phyloP scores from a whole-genome alignment of 2,797 vertebrate genomes.

The Lacerta agilis region DNA sequence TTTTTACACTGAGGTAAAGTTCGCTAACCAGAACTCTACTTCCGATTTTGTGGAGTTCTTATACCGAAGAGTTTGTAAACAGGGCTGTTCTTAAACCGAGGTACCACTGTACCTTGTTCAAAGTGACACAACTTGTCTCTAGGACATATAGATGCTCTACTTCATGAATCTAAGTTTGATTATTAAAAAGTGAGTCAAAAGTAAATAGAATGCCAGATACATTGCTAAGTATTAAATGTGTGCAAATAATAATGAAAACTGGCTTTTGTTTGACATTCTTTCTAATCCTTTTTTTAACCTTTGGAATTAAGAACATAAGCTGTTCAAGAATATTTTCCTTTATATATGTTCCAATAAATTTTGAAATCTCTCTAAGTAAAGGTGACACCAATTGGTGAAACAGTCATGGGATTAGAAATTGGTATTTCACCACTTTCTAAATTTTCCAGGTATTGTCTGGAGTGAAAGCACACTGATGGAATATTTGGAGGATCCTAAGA shows the following conservation, averaged over 20 bases:
- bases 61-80: too few relatives aligned
- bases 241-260: conserved; percentile 21
- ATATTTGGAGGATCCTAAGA: conserved; percentile 92
- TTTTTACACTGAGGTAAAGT: too few relatives aligned
- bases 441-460: conserved; percentile 81
- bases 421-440: conserved; percentile 34
- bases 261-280: background rate
- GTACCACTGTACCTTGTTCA: background rate
- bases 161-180: background rate
- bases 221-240: background rate
- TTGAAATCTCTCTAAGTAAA: background rate
- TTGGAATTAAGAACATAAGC: conserved; percentile 1
- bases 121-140: background rate
- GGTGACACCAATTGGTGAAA: background rate
- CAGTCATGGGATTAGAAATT: conserved; percentile 7
- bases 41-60: too few relatives aligned
- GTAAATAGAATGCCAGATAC: background rate
- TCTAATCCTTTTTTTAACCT: background rate
- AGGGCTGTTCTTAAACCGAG: too few relatives aligned
- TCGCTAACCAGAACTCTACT: too few relatives aligned
- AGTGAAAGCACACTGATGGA: conserved; percentile 81
- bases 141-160: background rate
- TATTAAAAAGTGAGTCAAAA: conserved; percentile 17
- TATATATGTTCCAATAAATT: background rate
- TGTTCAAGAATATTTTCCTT: background rate